These are phyloP conservation scores for Penaeus vannamei DNA, from an alignment of 1,140 invertebrate species.

Conservation along the genomic window DNA sequence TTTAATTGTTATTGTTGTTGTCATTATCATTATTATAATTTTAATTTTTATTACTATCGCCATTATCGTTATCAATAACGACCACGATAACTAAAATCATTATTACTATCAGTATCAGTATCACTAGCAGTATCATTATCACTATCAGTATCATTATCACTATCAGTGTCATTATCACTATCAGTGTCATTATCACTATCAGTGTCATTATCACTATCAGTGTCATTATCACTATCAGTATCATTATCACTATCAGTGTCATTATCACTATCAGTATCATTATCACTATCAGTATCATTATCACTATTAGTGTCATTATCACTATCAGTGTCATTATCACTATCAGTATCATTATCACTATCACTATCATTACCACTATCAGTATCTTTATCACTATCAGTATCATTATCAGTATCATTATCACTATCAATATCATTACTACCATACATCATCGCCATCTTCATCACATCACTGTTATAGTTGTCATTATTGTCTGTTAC, in stretches of 20 bases:
- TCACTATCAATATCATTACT: slow-evolving; percentile 8
- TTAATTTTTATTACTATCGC: not conserved
- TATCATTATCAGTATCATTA: not conserved
- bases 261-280: not conserved
- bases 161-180: not conserved
- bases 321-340: not conserved
- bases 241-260: not conserved
- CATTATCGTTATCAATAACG: not conserved
- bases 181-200: not conserved
- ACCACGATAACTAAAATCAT: not conserved
- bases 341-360: not conserved
- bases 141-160: not conserved
- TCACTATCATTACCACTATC: not conserved
- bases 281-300: not conserved
- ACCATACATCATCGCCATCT: no score
- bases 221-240: not conserved
- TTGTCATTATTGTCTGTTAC: not conserved
- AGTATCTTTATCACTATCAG: not conserved
- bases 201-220: not conserved
- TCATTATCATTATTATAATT: not conserved
- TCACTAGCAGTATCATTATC: not conserved
- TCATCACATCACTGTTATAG: not conserved
- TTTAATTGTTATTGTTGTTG: not conserved
- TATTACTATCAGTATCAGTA: not conserved
- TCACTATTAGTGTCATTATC: not conserved